Base-by-base conservation (phyloP, 2,797 vertebrate genomes). In the Crenuchus spilurus region DNA sequence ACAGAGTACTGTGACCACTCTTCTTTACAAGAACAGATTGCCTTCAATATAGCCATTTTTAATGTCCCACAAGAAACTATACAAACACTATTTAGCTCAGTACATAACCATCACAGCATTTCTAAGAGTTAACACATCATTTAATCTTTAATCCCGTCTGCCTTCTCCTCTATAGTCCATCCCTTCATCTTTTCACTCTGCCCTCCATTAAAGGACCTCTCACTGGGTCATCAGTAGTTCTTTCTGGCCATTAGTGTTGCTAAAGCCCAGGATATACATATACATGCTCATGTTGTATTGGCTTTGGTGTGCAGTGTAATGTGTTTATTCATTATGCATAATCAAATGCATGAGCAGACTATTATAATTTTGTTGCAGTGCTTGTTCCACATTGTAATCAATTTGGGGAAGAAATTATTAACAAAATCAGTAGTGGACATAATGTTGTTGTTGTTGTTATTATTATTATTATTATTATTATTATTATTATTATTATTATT, bases 1-100 rank as follows among this genome's bases (percentile, higher is more conserved):
- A 86, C 75, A 83, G 84, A 87, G 84, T 82, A 4, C 55, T 33
- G 16, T 35, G 16, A 84, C 49, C 58, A 63, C n/a, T n/a, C n/a
- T 6, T 24, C 52, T 31, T 65, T 20, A 51, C 31, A 57, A 20
- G 16, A 30, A 49, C 68, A 52, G n/a, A n/a, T n/a, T n/a, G n/a
- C n/a, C n/a, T n/a, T n/a, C n/a, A n/a, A n/a, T n/a, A n/a, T n/a
- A n/a, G n/a, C n/a, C n/a, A n/a, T n/a, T n/a, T n/a, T n/a, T n/a
- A n/a, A n/a, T n/a, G n/a, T n/a, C n/a, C n/a, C n/a, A n/a, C n/a
- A n/a, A n/a, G n/a, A n/a, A n/a, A n/a, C n/a, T n/a, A n/a, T n/a
- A n/a, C n/a, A n/a, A 20, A 18, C 0, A 13, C 39, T 54, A 16
- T 24, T 69, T 20, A 13, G 18, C 2, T 46, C 9, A 18, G 10